Base-by-base conservation (phyloP, 1,140 invertebrate genomes). In the Meloidogyne chitwoodi region DNA sequence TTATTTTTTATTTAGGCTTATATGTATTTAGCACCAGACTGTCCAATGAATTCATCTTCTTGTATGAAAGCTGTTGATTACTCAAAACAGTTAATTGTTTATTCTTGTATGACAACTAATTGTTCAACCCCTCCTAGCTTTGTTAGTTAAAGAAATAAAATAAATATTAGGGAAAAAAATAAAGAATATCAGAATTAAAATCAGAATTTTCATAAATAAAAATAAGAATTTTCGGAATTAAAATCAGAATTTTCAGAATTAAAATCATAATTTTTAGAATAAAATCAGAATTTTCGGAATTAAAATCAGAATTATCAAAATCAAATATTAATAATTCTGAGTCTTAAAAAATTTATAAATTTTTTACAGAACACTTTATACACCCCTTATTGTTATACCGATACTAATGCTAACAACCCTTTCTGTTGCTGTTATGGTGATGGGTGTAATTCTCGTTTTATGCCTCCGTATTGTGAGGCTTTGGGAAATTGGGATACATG, bases 401-500 rank as follows among this genome's bases (percentile, higher is more conserved):
- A 56, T n/a, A 56, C 10, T 27, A 27, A 44, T n/a, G 19, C 65
- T n/a, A n/a, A 29, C 19, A 16, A 41, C 65, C 38, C 65, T 41
- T 34, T 34, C 6, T 67, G 65, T 41, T 67, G 29, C 26, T 41
- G 65, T 19, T n/a, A 6, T 22, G 38, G 65, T 1, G 29, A 31
- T 67, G 48, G 48, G 0, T 56, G 48, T 56, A 56, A 56, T 56
- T 56, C 48, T 56, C 48, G 48, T 56, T 56, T 56, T 8, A 56
- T 56, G 19, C 19, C 65, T 8, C 38, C 65, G 0, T 34, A 41
- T 22, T 73, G 48, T 64, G 16, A n/a, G 22, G 56, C 71, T 24
- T 63, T 34, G 56, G 71, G 71, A 1, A 24, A 63, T 26, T 73
- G 71, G 71, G 26, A 22, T 64, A 22, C 26, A 34, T 73, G 71